Evolutionary conservation across 1,140 invertebrate species (phyloP), one percentile per base, ranked within the genome.

Genomic region (Dreissena rostriformis): DNA sequence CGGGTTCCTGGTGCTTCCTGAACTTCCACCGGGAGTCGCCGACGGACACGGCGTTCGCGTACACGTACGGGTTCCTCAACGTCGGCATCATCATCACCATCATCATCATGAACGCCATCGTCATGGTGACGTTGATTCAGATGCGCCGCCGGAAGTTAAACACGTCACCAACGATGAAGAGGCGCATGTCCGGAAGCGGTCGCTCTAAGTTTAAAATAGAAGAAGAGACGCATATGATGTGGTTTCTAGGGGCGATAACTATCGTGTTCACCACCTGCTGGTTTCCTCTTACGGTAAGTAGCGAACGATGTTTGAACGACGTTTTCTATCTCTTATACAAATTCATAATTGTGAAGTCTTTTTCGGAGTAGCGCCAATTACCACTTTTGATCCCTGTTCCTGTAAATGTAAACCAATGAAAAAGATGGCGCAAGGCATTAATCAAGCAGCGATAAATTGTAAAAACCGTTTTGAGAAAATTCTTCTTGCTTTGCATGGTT

Each of bases 1-100:
- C 94, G 0, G 88, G 90, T 0, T 92, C 92, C 19, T 94, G 94
- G 94, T 94, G 94, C 84, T 94, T 94, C 82, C 81, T 94, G 68
- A 94, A 94, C 86, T 92, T 93, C 65, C 93, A 94, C 81, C 84
- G 76, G 51, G 91, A 94, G 78, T 90, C 85, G 76, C n/a, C 29
- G 2, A 70, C 76, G 0, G 91, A 93, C 28, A 79, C 87, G 6
- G 88, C 87, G 2, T 93, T 92, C 76, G 91, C 92, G 6, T 86
- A 86, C 24, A 87, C 87, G 14, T 93, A 93, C 78, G 90, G 90
- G 15, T 81, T 88, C 12, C 61, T 92, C 8, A 93, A 93, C 82
- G 85, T 93, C 22, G 22, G 90, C 17, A 82, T 91, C 26, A 93
- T 93, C 39, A 55, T 80, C 4, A 55, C 89, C 39, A 93, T 92